A percentile compares a stretch with the other conserved stretches of the same genome.
These are phyloP conservation scores for Myxocyprinus asiaticus DNA, from an alignment of 2,113 vertebrate genomes.

Conservation along the genomic window DNA sequence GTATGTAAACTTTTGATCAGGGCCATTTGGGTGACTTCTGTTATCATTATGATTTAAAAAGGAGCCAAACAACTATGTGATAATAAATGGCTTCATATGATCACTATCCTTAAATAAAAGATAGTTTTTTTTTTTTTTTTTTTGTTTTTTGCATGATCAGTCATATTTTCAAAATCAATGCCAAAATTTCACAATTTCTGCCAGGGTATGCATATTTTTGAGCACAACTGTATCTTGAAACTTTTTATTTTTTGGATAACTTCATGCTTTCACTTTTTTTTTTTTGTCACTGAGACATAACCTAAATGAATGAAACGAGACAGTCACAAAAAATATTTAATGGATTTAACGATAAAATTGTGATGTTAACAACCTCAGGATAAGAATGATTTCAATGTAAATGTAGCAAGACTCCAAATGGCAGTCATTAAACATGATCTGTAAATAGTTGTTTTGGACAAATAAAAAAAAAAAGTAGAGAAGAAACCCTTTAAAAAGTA, in stretches of 20 bases:
- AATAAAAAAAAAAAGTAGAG: not conserved
- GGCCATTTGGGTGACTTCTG: too few species aligned
- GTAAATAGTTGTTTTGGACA: conserved; percentile 29
- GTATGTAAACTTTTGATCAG: too few species aligned
- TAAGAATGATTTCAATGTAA: conserved; percentile 58
- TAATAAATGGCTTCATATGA: too few species aligned
- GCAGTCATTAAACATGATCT: conserved; percentile 45
- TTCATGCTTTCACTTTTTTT: conserved; percentile 52
- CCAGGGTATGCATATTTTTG: too few species aligned
- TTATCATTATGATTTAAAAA: too few species aligned
- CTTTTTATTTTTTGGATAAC: conserved; percentile 42
- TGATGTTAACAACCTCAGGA: conserved; percentile 75
- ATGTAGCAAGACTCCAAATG: conserved; percentile 72
- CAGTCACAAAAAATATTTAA: conserved; percentile 65
- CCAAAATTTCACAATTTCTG: too few species aligned
- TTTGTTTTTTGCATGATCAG: too few species aligned
- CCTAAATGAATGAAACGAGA: conserved; percentile 46
- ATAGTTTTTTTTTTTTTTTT: too few species aligned
- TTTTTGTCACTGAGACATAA: conserved; percentile 45
- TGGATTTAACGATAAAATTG: conserved; percentile 54
- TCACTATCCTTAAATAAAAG: too few species aligned
- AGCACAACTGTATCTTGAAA: too few species aligned
- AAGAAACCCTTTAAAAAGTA: not conserved
- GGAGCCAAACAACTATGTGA: too few species aligned
- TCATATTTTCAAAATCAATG: too few species aligned